Base-by-base conservation (phyloP, 2,797 vertebrate genomes). In the Centroberyx gerrardi region DNA sequence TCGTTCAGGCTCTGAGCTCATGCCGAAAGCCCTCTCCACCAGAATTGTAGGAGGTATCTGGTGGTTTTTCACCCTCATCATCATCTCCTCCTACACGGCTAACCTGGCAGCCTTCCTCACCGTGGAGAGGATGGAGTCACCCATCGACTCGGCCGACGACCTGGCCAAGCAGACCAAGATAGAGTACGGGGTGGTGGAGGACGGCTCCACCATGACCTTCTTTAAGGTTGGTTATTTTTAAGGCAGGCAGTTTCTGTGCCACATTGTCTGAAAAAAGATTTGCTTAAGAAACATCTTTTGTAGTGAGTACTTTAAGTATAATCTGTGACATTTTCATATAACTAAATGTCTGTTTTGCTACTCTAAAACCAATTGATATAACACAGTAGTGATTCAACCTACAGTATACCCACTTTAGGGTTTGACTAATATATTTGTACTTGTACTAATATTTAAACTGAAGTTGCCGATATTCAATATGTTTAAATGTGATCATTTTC, bases 11-110 rank as follows among this genome's bases (percentile, higher is more conserved):
- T 99, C 98, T 96, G 98, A 99, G 94, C 98, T 99, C 93, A 99
- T 99, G 98, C 98, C 98, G 85, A 99, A 98, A 97, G 98, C 98
- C 86, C 97, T 99, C 86, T 99, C 98, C 93, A 99, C 98, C 95
- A 97, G 98, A 95, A 99, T 99, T 95, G 98, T 99, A 89, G 98
- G 98, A 93, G 98, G 98, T 92, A 99, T 99, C 95, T 99, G 98
- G 98, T 99, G 98, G 98, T 99, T 99, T 97, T 99, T 99, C 94
- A 99, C 98, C 68, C 97, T 99, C 93, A 99, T 99, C 96, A 99
- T 99, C 96, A 99, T 99, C 96, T 99, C 98, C 81, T 99, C 98
- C 88, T 99, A 99, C 89, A 99, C 98, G 88, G 98, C 98, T 91
- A 99, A 99, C 95, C 90, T 99, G 95, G 98, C 98, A 55, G 98